Evolutionary conservation across 2,113 vertebrate species (phyloP), one percentile per base, ranked within the genome.

Genomic region (Sceloporus tristichus): DNA sequence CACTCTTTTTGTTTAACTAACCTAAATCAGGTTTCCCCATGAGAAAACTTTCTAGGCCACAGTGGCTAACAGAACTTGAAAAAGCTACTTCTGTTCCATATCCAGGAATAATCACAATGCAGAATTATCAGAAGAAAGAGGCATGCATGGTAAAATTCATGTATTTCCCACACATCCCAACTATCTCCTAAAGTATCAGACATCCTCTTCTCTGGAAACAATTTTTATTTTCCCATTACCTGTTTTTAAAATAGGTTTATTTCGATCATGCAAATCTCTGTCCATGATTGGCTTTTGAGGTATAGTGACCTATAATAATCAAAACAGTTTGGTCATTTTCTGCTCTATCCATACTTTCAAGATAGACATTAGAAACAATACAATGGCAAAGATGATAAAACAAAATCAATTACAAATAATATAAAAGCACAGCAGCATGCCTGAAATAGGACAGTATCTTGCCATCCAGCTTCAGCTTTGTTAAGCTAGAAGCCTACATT

Each of bases 291-390:
- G 93, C 89, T 92, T 98, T 84, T 98, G 98, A 66, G 95, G 91
- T 91, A 99, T 84, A 83, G 95, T 98, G 78, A 98, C 98, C 99
- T 99, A 85, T 59, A 94, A 94, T 91, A 92, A 92, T 18, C 90
- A 91, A 83, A 91, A 91, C 9, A 74, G 2, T 40, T 62, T 40
- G 40, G 25, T 79, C 62, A 71, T 59, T 14, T 34, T 88, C 66
- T 18, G 62, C 48, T 87, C 19, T 40, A 25, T 34, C 71, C 2
- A 2, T 25, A 62, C 19, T 54, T 81, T 81, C 11, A 11, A 87
- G n/a, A 8, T 8, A 87, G n/a, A 73, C 9, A 62, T 27, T 42
- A 48, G 54, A n/a, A 54, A 25, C 19, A 27, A 9, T 54, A 18
- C 27, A 40, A 79, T 70, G 34, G 16, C 25, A 78, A 65, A 11